Evolutionary conservation across 2,888 invertebrate species (phyloP), one percentile per base, ranked within the genome.

Genomic region (Drosophila niveifrons): DNA sequence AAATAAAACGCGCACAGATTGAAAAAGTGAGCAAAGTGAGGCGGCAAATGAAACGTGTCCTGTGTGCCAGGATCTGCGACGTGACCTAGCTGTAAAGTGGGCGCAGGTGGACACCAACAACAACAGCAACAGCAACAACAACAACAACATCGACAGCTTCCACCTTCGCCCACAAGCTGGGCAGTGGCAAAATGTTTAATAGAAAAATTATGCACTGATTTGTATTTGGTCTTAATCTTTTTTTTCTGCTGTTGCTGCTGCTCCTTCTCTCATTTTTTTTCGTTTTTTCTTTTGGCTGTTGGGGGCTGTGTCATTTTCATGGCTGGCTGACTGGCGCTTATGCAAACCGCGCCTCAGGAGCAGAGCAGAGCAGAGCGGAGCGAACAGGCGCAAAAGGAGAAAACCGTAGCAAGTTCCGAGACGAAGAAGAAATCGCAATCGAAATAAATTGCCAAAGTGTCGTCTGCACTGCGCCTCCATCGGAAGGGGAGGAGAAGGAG

Each of bases 161-260:
- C 6, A 23, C 23, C 23, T 23, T 17, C n/a, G n/a, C 43, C 29
- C 29, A 48, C 34, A 36, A 29, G 55, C 56, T 51, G 57, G 43
- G 39, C 48, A 62, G 58, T 65, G 51, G 46, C 55, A 68, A 86
- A 86, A 88, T 82, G 78, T 76, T 82, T 88, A 88, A 84, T 84
- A 88, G 84, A 88, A 84, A 84, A 84, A 88, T 84, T 84, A 84
- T 84, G 83, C 84, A 84, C 81, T 86, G 88, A 86, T 84, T 88
- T 85, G 85, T 83, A 85, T 88, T 83, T 88, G 77, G 80, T 69
- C 80, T 77, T 88, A 88, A 83, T 82, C 75, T 80, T 58, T 58
- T 69, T 68, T 46, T 36, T 23, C 41, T 53, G 36, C 53, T 62
- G 28, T 29, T 47, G n/a, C 23, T 57, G 29, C 3, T 23, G 23